Evolutionary conservation across 2,797 vertebrate species (phyloP).

Genomic region (Alectoris magna): DNA sequence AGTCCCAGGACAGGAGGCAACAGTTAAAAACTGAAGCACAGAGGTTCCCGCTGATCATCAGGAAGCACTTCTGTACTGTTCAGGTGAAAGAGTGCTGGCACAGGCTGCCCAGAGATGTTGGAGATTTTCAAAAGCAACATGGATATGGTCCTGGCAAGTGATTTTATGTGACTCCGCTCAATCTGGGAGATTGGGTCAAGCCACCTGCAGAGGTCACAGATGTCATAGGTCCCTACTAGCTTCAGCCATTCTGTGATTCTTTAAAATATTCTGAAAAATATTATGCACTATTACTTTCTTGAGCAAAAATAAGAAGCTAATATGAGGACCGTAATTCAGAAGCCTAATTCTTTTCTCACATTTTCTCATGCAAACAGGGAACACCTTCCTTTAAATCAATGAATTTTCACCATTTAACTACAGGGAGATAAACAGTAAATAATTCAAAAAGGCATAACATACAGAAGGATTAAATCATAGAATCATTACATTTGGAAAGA

Average conservation of each 20-base stretch:
- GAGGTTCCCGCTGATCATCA: not conserved
- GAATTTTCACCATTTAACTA: not conserved
- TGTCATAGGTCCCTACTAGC: too few species aligned
- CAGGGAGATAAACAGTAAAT: not conserved
- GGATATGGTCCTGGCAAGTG: not conserved
- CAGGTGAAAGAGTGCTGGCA: not conserved
- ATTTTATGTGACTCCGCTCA: not conserved
- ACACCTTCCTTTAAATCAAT: not conserved
- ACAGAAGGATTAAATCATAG: not conserved
- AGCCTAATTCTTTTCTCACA: not conserved
- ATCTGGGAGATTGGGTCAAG: not conserved
- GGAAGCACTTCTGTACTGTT: not conserved
- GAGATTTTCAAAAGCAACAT: not conserved
- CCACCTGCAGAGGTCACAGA: not conserved
- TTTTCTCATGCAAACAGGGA: not conserved
- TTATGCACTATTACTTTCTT: not conserved
- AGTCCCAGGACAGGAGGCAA: not conserved
- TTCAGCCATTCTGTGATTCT: not conserved
- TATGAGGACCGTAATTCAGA: not conserved
- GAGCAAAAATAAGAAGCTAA: not conserved
- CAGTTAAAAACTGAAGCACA: not conserved
- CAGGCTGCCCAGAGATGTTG: not conserved
- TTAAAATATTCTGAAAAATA: not conserved
- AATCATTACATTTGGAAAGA: too few species aligned
- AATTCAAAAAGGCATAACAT: accelerated